phyloP scores from a whole-genome alignment of 2,797 vertebrate genomes.

The Sebastiscus tertius region DNA sequence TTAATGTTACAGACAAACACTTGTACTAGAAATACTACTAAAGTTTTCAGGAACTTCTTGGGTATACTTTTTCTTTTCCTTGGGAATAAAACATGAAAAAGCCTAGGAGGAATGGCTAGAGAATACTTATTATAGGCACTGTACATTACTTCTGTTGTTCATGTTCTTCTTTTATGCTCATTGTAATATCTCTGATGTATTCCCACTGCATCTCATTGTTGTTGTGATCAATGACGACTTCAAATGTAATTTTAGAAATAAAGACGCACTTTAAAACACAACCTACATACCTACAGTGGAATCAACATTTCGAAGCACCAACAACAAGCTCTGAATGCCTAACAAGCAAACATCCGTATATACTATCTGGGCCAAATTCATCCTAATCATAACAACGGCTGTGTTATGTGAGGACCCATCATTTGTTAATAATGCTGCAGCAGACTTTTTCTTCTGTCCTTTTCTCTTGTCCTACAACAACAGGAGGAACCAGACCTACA shows the following conservation, averaged over 20 bases:
- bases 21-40: slow-evolving; percentile 16
- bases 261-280: slow-evolving; percentile 22
- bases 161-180: slow-evolving; percentile 32
- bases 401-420: background rate
- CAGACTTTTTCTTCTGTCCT: background rate
- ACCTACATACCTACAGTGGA: slow-evolving; percentile 2
- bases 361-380: background rate
- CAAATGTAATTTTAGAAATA: slow-evolving; percentile 42
- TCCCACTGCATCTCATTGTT: slow-evolving; percentile 46
- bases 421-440: background rate
- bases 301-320: background rate
- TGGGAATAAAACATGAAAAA: slow-evolving; percentile 44
- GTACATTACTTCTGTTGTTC: slow-evolving; percentile 10
- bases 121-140: slow-evolving; percentile 49
- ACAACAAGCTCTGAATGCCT: slow-evolving; percentile 1
- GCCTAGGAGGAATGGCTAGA: slow-evolving; percentile 1
- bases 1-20: slow-evolving; percentile 3
- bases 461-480: slow-evolving; percentile 21
- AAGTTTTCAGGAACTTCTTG: slow-evolving; percentile 29
- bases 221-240: slow-evolving; percentile 44
- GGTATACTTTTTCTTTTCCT: background rate
- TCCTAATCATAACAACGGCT: background rate
- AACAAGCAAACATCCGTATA: background rate
- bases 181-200: slow-evolving; percentile 61
- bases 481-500: slow-evolving; percentile 7